Base-by-base conservation (phyloP, 2,888 invertebrate genomes). In the Bellardia bayeri region DNA sequence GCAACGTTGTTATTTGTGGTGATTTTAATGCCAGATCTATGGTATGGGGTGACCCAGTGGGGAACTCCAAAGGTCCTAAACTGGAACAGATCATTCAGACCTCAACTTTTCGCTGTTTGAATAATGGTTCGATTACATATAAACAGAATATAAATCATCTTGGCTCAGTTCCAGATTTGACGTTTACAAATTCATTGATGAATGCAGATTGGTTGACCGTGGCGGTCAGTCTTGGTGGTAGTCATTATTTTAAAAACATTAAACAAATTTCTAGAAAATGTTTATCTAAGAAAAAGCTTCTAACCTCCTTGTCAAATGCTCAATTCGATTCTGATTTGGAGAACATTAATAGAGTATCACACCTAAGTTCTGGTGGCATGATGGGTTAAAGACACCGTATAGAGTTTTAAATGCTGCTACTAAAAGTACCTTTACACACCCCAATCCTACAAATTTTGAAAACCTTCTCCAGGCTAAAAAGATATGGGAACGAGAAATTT, bases 221-320 rank as follows among this genome's bases (percentile, higher is more conserved):
- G 9, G 13, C 54, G n/a, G 30, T 56, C 0, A 56, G 54, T 56
- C 66, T 85, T 23, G 74, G 74, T 49, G 74, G 85, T 40, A 80
- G 79, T 40, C 85, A 85, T 54, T 80, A 80, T 54, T 40, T 9
- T 64, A 9, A 45, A 23, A 13, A 71, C 5, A 2, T 16, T 63
- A 13, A 6, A 13, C 16, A n/a, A 23, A 16, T 40, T 6, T 30
- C 49, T 0, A 13, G 16, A 23, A 69, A 45, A n/a, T 71, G 56
- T 11, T 16, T 71, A 4, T 54, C 71, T 2, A 69, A 69, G 6
- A 69, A 33, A 7, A 69, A 69, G 14, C 51, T 69, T n/a, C 14
- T 71, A 30, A 14, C 54, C 3, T 33, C 71, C 2, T 11, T 71
- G 11, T 71, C 71, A 1, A 37, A 37, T 40, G 9, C 16, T 5